phyloP scores from a whole-genome alignment of 2,113 vertebrate genomes.

The Natator depressus region DNA sequence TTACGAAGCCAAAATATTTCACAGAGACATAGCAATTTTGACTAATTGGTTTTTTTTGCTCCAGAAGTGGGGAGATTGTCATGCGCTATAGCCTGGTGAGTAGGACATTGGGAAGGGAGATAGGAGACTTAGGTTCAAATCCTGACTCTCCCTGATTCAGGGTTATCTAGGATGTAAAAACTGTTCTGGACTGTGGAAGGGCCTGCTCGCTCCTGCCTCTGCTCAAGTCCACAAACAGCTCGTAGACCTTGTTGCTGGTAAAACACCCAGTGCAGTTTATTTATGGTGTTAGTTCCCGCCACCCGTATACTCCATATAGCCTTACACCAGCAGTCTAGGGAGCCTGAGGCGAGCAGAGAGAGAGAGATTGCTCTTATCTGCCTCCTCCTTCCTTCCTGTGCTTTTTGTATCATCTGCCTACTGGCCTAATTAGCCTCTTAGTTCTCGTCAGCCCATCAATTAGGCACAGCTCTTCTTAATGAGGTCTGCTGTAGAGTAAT shows the following conservation, averaged over 20 bases:
- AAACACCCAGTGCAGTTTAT: not conserved
- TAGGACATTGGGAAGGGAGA: not conserved
- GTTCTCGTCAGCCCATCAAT: not conserved
- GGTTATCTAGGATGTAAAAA: not conserved
- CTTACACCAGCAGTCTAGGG: not conserved
- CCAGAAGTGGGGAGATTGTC: not conserved
- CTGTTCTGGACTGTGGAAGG: not conserved
- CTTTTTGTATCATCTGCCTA: not conserved
- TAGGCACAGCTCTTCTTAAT: not conserved
- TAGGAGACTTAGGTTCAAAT: not conserved
- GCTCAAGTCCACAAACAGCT: not conserved
- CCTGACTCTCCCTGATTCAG: not conserved
- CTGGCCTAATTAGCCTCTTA: not conserved
- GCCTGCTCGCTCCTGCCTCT: not conserved
- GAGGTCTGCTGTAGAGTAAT: not conserved
- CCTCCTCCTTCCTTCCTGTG: not conserved
- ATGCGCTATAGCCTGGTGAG: not conserved
- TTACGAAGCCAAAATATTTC: not conserved
- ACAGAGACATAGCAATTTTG: not conserved
- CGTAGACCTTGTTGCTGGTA: not conserved
- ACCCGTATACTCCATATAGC: not conserved
- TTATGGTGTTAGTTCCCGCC: not conserved
- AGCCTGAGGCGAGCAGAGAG: not conserved
- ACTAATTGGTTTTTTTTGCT: not conserved
- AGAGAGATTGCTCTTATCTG: not conserved